Evolutionary conservation across 2,113 vertebrate genomes (phyloP), one percentile per base, ranked within the genome.

Genomic region (Rhegmatorhina hoffmannsi): DNA sequence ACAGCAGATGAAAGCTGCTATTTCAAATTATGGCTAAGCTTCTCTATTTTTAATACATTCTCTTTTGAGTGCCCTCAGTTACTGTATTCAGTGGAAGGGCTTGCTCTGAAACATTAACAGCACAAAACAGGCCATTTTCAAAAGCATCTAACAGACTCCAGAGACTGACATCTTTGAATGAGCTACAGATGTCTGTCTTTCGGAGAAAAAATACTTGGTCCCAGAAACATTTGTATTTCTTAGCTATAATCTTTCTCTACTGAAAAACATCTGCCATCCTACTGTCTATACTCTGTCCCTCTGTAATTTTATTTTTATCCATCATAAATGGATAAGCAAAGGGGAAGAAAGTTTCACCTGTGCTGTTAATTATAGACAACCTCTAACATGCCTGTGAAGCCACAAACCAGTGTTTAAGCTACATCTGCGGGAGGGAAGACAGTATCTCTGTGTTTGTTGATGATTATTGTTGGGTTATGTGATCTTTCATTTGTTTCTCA

Each of bases 401-500:
- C 79, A 80, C 47, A 47, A 88, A 50, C 29, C 49, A 62, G 64
- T 72, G 67, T 36, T 82, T 64, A 73, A 78, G 55, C 50, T 34
- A 7, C 53, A 72, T 52, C 58, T 58, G 38, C 36, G 31, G 82
- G 68, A 82, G 21, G 29, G 12, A 92, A 58, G 36, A 82, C 64
- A 78, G 7, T 31, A 36, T 43, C 25, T 83, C 50, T 73, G 55
- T 55, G 67, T 84, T 85, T 84, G 56, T 24, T 67, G 72, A 44
- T 3, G 2, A 34, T 23, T 75, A 72, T 46, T 78, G 26, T 68
- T 68, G 52, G 43, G 56, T 84, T 93, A 55, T 34, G 29, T 20
- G 40, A 84, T 36, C 76, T 68, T 90, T 87, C 67, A 58, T 86
- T 91, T 87, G 58, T 36, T 84, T 64, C 90, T 90, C 79, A 90